phyloP scores from a whole-genome alignment of 2,888 invertebrate species.

The Leptinotarsa haldemani region DNA sequence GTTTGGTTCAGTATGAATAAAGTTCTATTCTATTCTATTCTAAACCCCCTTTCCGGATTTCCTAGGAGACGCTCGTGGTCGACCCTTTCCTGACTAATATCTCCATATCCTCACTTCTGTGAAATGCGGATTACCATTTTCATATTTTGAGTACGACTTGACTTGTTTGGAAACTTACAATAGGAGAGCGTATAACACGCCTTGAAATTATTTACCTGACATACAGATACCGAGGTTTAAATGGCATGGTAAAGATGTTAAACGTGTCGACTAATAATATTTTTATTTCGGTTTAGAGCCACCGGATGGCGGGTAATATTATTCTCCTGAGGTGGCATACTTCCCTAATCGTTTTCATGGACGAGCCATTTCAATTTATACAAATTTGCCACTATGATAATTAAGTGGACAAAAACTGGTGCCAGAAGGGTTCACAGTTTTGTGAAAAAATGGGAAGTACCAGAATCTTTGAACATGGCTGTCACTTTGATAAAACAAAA shows the following conservation, averaged over 20 bases:
- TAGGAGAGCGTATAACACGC: constrained; percentile 33
- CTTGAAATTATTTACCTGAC: constrained; percentile 41
- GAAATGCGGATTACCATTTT: constrained; percentile 42
- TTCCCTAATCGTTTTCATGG: background rate
- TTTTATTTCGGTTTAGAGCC: constrained; percentile 4
- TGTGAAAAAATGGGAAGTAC: too few relatives aligned
- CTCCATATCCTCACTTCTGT: constrained; percentile 18
- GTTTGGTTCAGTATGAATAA: background rate
- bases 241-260: constrained; percentile 3
- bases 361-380: background rate
- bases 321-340: background rate
- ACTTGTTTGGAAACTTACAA: constrained; percentile 40
- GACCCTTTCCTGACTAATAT: constrained; percentile 33
- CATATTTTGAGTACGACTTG: constrained; percentile 44
- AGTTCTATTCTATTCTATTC: background rate
- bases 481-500: too few relatives aligned
- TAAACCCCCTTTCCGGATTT: background rate
- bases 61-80: background rate
- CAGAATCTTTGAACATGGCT: too few relatives aligned
- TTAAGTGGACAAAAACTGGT: too few relatives aligned
- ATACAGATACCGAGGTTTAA: constrained; percentile 25
- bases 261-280: constrained; percentile 14
- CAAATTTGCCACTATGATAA: too few relatives aligned
- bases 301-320: background rate
- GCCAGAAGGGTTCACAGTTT: too few relatives aligned